Base-by-base conservation (phyloP, 2,888 invertebrate genomes). In the Brenthis ino region DNA sequence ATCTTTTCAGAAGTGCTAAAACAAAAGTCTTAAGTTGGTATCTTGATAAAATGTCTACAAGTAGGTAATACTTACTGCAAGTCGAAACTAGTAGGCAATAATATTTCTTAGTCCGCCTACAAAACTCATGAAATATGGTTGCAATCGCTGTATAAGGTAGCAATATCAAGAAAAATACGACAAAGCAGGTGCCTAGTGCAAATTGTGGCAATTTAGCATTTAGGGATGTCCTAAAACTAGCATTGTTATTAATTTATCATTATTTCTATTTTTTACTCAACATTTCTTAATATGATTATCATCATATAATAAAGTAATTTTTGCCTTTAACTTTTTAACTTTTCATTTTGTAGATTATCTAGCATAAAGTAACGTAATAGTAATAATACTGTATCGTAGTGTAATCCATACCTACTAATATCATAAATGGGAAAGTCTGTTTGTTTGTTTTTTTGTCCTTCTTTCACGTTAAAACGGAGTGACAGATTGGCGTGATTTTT, bases 81-180 rank as follows among this genome's bases (percentile, higher is more conserved):
- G 47, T 64, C 13, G 55, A 43, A 20, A 55, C 37, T 43, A 56
- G n/a, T 43, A 56, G n/a, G 33, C 51, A 64, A 56, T 48, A 48
- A 64, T 64, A 64, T 64, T 43, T 64, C 55, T 55, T 48, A 51
- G 64, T 64, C 64, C 64, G 64, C 64, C 64, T 56, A 64, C 64
- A 56, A 53, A 53, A 47, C 48, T 64, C 55, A 48, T 64, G 54
- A 56, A 56, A 55, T 64, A 64, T 64, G 20, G 53, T 63, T 28
- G 64, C 55, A 64, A 64, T 48, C 48, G 50, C 28, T 64, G 48
- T 55, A 48, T 56, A 54, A 43, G 37, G 24, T 51, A 54, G 63
- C 43, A 54, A 43, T 63, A 63, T 63, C 63, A 53, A 43, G 63
- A 63, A 63, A 63, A 63, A 63, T 63, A 63, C 20, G 33, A 54